phyloP scores from a whole-genome alignment of 1,140 invertebrate genomes.

The Lordiphosa collinella region DNA sequence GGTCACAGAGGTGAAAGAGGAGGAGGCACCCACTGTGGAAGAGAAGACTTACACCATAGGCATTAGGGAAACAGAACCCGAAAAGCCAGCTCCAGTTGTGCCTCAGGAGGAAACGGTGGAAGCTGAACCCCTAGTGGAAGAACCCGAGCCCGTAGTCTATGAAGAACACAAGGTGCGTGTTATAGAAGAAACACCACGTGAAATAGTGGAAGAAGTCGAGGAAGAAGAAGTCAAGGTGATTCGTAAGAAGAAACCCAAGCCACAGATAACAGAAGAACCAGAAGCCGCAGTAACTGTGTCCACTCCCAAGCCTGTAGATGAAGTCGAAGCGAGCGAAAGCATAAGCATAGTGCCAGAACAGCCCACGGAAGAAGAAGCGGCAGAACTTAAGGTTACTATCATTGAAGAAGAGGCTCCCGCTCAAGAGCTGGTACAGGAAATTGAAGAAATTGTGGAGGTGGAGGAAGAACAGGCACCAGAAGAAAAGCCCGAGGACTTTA shows the following conservation, averaged over 20 bases:
- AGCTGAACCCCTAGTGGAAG: constrained; percentile 34
- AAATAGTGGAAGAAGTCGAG: constrained; percentile 57
- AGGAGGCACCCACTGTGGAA: constrained; percentile 22
- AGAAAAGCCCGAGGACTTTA: constrained; percentile 38
- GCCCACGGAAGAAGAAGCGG: constrained; percentile 61
- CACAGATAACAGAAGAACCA: constrained; percentile 47
- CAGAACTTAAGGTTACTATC: constrained; percentile 62
- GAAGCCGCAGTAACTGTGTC: constrained; percentile 50
- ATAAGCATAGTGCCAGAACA: constrained; percentile 64
- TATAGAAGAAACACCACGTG: constrained; percentile 59
- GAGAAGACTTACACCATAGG: constrained; percentile 52
- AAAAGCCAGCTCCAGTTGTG: constrained; percentile 25
- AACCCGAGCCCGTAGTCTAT: constrained; percentile 38
- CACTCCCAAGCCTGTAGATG: constrained; percentile 47
- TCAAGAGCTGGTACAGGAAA: constrained; percentile 56
- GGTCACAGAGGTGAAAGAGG: constrained; percentile 25
- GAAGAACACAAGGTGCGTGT: constrained; percentile 62
- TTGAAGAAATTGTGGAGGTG: constrained; percentile 55
- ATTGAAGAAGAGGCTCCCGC: constrained; percentile 54
- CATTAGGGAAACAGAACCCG: constrained; percentile 44
- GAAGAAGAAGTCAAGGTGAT: constrained; percentile 57
- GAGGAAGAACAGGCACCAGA: constrained; percentile 34
- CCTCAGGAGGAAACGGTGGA: constrained; percentile 13
- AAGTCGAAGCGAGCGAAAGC: constrained; percentile 48
- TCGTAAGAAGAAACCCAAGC: constrained; percentile 65